phyloP scores from a whole-genome alignment of 1,140 invertebrate species.

The Pomacea maculata region DNA sequence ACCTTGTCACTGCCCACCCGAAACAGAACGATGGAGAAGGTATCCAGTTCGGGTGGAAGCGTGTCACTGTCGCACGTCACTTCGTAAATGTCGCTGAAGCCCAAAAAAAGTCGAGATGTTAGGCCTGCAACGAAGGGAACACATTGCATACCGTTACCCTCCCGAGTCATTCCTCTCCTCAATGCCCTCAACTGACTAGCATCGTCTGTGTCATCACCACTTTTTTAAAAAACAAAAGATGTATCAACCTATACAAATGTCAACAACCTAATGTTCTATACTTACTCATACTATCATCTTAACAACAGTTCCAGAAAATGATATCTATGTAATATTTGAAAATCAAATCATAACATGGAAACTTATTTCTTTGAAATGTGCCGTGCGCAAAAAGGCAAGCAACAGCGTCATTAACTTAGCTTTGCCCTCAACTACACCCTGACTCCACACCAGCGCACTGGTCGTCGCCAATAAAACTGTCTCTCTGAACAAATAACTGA shows the following conservation, averaged over 20 bases:
- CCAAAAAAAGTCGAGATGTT: not conserved
- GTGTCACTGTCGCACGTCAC: not conserved
- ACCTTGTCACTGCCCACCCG: not conserved
- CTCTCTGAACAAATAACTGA: not conserved
- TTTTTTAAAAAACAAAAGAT: not conserved
- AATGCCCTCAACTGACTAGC: not conserved
- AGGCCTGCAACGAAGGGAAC: slow-evolving; percentile 1
- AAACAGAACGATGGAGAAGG: not conserved
- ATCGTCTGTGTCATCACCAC: not conserved
- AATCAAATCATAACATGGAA: too few relatives aligned
- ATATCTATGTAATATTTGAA: too few relatives aligned
- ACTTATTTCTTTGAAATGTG: too few relatives aligned
- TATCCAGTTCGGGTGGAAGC: not conserved
- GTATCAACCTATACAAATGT: not conserved
- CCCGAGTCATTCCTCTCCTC: not conserved
- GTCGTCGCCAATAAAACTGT: not conserved
- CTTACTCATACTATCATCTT: not conserved
- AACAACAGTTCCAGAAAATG: not conserved
- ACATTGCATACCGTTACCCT: not conserved
- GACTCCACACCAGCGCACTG: not conserved
- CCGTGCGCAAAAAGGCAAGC: too few relatives aligned
- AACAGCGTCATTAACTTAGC: too few relatives aligned
- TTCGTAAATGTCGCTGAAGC: not conserved
- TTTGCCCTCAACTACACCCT: not conserved
- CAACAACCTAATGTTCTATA: not conserved